Evolutionary conservation across 2,888 invertebrate species (phyloP).

Genomic region (Melanotus villosus): DNA sequence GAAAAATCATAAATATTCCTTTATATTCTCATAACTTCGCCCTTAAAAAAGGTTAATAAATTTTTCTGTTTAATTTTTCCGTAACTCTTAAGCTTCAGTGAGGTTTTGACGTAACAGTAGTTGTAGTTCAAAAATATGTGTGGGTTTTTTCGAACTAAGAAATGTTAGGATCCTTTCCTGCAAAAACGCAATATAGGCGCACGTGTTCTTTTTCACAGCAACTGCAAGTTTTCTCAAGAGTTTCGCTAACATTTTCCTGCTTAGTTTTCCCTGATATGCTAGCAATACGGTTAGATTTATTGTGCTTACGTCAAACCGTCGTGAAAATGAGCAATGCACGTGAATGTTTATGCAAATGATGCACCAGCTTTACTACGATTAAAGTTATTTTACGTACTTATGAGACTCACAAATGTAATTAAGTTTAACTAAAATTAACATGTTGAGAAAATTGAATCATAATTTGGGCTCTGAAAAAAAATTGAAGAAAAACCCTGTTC

Average conservation of each 20-base stretch:
- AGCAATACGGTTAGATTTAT: conserved; percentile 3
- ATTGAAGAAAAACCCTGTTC: too few species aligned
- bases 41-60: too few species aligned
- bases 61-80: too few species aligned
- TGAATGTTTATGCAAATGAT: conserved; percentile 23
- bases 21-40: too few species aligned
- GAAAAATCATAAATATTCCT: too few species aligned
- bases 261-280: background rate
- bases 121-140: too few species aligned
- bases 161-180: background rate
- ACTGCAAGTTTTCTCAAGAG: conserved; percentile 30
- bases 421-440: too few species aligned
- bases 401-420: too few species aligned
- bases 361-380: background rate
- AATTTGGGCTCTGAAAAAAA: too few species aligned
- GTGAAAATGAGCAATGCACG: conserved; percentile 16
- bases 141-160: background rate
- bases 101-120: too few species aligned
- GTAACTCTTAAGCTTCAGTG: too few species aligned
- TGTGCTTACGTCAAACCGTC: conserved; percentile 9
- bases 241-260: conserved; percentile 18
- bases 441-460: too few species aligned
- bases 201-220: conserved; percentile 23
- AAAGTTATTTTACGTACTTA: conserved; percentile 15
- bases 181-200: conserved; percentile 25